Conservation (phyloP, 2,113 vertebrate genomes). For the Rhabdomys dilectus region DNA sequence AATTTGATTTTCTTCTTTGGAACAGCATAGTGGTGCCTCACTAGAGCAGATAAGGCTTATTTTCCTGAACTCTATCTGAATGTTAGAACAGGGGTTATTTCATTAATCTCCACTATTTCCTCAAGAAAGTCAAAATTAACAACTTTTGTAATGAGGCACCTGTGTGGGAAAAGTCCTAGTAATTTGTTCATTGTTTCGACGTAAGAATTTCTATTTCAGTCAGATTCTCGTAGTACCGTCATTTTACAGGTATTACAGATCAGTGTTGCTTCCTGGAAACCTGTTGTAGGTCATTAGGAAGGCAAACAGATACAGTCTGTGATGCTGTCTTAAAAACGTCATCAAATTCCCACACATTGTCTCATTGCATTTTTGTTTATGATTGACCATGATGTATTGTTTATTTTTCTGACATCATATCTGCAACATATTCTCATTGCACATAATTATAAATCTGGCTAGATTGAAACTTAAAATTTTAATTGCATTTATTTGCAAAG, state of each 20-base stretch:
- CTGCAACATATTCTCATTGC: background rate
- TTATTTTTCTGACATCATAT: background rate
- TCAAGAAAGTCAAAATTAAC: slow-evolving; percentile 46
- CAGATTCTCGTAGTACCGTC: background rate
- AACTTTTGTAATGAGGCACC: background rate
- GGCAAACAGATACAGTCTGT: background rate
- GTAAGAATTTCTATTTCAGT: slow-evolving; percentile 18
- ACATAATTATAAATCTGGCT: background rate
- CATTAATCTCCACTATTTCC: slow-evolving; percentile 34
- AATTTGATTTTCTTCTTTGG: slow-evolving; percentile 48
- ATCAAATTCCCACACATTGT: background rate
- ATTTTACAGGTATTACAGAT: background rate
- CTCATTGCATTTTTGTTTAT: background rate
- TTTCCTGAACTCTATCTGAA: slow-evolving; percentile 55
- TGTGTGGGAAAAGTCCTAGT: background rate
- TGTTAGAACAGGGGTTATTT: slow-evolving; percentile 28
- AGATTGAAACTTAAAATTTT: slow-evolving; percentile 9
- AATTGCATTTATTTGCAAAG: slow-evolving; percentile 18
- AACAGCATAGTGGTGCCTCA: background rate
- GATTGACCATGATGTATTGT: background rate
- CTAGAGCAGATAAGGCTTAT: slow-evolving; percentile 3
- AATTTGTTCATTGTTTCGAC: slow-evolving; percentile 48
- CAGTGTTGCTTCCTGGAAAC: background rate
- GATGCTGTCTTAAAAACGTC: background rate
- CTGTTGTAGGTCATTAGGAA: background rate